phyloP scores from a whole-genome alignment of 1,140 invertebrate genomes.

The Oscheius sp. region DNA sequence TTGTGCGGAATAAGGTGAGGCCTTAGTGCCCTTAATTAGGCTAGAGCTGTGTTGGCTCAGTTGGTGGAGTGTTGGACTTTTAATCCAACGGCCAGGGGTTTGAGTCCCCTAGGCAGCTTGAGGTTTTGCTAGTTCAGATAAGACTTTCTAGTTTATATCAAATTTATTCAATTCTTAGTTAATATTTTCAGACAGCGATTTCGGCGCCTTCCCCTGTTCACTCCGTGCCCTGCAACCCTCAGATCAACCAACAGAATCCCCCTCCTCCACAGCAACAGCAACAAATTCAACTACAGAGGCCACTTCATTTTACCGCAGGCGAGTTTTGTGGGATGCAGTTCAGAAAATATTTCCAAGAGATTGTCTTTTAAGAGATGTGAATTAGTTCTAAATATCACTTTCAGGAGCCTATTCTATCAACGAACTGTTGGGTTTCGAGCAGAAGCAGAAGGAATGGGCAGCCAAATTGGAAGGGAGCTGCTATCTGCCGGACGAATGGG shows the following conservation, averaged over 20 bases:
- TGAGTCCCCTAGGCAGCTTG: too few species aligned
- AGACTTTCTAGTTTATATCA: not conserved
- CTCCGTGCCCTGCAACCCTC: slow-evolving; percentile 12
- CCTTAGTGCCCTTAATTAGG: too few species aligned
- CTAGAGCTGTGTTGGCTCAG: too few species aligned
- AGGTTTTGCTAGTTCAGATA: not conserved
- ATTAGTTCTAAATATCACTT: too few species aligned
- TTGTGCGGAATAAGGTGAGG: slow-evolving; percentile 53
- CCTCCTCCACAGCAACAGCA: not conserved
- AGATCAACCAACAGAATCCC: not conserved
- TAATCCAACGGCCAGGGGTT: too few species aligned
- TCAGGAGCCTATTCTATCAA: slow-evolving; percentile 34
- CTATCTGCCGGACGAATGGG: not conserved
- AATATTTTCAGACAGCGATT: slow-evolving; percentile 8
- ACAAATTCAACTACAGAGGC: not conserved
- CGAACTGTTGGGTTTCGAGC: slow-evolving; percentile 39
- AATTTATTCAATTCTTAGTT: not conserved
- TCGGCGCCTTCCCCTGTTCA: not conserved
- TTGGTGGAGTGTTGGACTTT: too few species aligned
- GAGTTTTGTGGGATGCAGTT: not conserved
- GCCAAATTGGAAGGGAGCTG: not conserved
- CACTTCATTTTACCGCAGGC: not conserved
- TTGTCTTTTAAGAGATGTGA: too few species aligned
- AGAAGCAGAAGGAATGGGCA: slow-evolving; percentile 37
- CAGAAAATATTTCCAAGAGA: too few species aligned